Evolutionary conservation across 2,888 invertebrate genomes (phyloP), one percentile per base, ranked within the genome.

Genomic region (Drosophila buzzatii): DNA sequence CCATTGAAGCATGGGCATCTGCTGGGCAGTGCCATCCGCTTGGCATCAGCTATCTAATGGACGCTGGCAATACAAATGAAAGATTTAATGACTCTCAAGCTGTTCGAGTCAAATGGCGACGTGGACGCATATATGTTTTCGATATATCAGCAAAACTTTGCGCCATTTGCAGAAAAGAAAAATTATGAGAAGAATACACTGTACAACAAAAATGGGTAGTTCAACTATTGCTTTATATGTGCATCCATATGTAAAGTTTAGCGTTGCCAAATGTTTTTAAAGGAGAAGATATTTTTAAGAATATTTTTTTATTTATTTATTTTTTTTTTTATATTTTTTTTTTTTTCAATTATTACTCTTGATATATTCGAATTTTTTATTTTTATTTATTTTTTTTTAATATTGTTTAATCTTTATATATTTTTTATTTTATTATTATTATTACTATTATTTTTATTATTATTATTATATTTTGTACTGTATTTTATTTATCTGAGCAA

Each of bases 21-120:
- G 64, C 47, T 37, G 62, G 51, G 49, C 66, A 53, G 51, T 62
- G 82, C 76, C 79, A 70, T 71, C 71, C 64, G 76, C 74, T 87
- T 87, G 82, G 85, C 85, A 79, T 45, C 73, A 60, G 80, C 82
- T 81, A 58, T 82, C 82, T 79, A 85, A 85, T 89, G 85, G 81
- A 72, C 87, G 80, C 82, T 89, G 89, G 86, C 86, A 81, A 81
- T 72, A 82, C 87, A 85, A 86, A 86, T 86, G 89, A 86, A 86
- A 86, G 89, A 89, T 86, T 89, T 85, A 85, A 85, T 85, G 89
- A 89, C 85, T 85, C 81, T 85, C 72, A 61, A 76, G 72, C 79
- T 60, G 68, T 66, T 80, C 62, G 62, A 69, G 78, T 70, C 79
- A 73, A 64, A 44, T 41, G 33, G 44, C 73, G 61, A 70, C 67